Base-by-base conservation (phyloP, 1,140 invertebrate genomes). In the Leptinotarsa texana region DNA sequence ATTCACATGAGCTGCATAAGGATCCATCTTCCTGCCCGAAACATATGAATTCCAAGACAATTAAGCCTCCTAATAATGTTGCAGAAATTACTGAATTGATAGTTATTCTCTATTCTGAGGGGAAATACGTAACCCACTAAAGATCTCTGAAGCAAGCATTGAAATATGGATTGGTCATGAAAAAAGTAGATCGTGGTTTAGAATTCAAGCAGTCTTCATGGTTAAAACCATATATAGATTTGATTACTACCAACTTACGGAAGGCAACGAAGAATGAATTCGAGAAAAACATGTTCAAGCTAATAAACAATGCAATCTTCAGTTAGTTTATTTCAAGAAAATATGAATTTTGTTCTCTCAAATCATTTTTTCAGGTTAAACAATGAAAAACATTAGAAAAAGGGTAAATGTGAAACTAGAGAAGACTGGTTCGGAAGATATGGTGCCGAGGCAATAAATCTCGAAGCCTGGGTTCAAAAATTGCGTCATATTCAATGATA, bases 221-320 rank as follows among this genome's bases (percentile, higher is more conserved):
- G 82, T 65, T 86, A 33, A 77, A 82, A 75, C 18, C 77, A 11
- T 86, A 84, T 69, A 84, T 86, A 42, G 83, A 85, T 15, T 66
- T 84, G 3, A 85, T 85, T 77, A 85, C 77, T 77, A 85, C 77
- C 47, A 71, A 80, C 42, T 74, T 80, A 63, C 72, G 82, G 77
- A 62, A 77, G 17, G 57, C 18, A 22, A 81, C 84, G 6, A 83
- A 73, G 42, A 84, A 81, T 47, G 82, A 82, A 15, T 88, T 87
- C 76, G 82, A 86, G 75, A 85, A 86, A 80, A 82, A 87, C 63
- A 84, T 86, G 70, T 17, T 88, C 88, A 89, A 88, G 80, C 74
- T 86, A 6, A 83, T 86, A 79, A 87, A 85, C 73, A 87, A 88
- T 75, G 66, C 80, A 15, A 78, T 85, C 13, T 86, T 86, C 82